Conservation (phyloP, 2,888 invertebrate species). For the Caenorhabditis uteleia region DNA sequence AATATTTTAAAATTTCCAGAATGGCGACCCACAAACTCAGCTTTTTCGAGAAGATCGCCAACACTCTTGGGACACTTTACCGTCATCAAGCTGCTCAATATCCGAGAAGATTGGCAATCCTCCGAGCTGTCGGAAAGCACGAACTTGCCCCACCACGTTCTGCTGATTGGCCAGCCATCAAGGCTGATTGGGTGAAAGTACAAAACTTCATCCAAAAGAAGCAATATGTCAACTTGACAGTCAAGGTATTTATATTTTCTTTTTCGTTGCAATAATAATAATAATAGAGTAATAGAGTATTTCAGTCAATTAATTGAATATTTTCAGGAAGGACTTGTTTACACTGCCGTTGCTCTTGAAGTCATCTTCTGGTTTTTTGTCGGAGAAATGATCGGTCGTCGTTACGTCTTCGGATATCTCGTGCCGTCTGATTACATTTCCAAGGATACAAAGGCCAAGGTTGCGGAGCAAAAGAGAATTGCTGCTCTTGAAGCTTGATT, state of each 20-base stretch:
- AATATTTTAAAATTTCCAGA: no score
- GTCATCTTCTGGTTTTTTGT: constrained; percentile 93
- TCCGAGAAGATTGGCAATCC: constrained; percentile 61
- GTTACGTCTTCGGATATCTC: constrained; percentile 82
- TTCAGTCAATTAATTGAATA: no score
- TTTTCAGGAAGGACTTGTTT: constrained; percentile 82
- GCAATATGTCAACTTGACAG: constrained; percentile 58
- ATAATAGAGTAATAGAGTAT: not conserved
- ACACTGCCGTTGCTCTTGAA: constrained; percentile 87
- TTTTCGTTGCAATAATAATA: not conserved
- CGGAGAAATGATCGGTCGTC: constrained; percentile 95
- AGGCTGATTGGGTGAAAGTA: constrained; percentile 56
- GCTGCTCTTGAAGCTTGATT: constrained; percentile 36
- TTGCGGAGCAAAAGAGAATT: constrained; percentile 29
- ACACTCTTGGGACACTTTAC: constrained; percentile 63
- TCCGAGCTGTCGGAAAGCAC: constrained; percentile 87
- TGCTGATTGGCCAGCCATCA: constrained; percentile 79
- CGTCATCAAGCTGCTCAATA: constrained; percentile 66
- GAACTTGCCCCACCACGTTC: constrained; percentile 89
- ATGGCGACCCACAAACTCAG: constrained; percentile 18
- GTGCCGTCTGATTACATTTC: constrained; percentile 56
- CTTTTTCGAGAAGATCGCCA: constrained; percentile 68
- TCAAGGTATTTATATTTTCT: constrained; percentile 49
- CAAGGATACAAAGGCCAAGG: constrained; percentile 52
- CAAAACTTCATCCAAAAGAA: constrained; percentile 56